These are phyloP conservation scores for Cyphomyrus plagiostoma DNA, from an alignment of 2,113 vertebrate genomes.

Conservation along the genomic window DNA sequence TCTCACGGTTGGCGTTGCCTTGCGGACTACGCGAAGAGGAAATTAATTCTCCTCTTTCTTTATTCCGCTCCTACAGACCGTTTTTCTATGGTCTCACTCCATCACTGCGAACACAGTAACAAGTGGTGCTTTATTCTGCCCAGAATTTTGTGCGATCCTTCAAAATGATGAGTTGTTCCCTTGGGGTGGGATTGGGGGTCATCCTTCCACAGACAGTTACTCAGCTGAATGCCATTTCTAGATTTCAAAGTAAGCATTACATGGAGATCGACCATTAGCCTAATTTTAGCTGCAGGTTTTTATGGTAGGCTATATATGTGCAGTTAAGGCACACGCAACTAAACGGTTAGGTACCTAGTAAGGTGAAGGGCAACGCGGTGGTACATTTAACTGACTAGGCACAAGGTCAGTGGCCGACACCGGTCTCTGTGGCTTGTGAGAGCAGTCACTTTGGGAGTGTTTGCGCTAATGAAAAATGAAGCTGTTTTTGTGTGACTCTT, in stretches of 20 bases:
- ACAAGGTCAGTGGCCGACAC: neutral
- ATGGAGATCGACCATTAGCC: neutral
- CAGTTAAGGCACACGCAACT: neutral
- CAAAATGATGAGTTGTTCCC: conserved; percentile 19
- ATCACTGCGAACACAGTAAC: conserved; percentile 18
- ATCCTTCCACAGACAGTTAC: conserved; percentile 3
- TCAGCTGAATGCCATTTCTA: conserved; percentile 11
- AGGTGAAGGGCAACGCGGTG: neutral
- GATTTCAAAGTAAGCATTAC: conserved; percentile 12
- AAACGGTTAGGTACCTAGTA: neutral
- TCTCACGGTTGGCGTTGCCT: neutral
- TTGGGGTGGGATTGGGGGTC: neutral
- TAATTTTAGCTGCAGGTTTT: neutral
- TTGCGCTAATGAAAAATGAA: neutral
- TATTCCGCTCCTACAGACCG: neutral
- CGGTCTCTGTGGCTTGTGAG: neutral
- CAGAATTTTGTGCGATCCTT: neutral
- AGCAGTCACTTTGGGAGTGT: neutral
- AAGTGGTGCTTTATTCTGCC: conserved; percentile 1
- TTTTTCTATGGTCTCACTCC: conserved; percentile 13
- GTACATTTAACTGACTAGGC: neutral
- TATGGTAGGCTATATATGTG: neutral
- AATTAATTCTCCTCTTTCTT: conserved; percentile 15
- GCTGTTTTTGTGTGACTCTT: neutral
- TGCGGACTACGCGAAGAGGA: neutral